Base-by-base conservation (phyloP, 2,113 vertebrate genomes). In the Stigmatopora nigra region DNA sequence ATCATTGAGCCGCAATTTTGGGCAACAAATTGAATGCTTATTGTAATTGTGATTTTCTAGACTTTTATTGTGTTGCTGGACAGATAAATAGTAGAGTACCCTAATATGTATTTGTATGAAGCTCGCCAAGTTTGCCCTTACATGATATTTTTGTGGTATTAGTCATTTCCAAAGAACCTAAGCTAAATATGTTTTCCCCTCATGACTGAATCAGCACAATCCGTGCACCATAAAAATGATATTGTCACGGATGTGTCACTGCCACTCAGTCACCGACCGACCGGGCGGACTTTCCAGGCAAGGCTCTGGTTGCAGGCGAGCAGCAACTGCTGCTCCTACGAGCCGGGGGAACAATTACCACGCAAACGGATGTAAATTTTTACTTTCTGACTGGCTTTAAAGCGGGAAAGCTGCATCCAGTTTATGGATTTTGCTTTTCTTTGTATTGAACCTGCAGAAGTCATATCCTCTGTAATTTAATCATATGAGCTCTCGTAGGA, bases 291-390 rank as follows among this genome's bases (percentile, higher is more conserved):
- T 53, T 53, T 53, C 51, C 51, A 19, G 51, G 49, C 51, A 19
- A 19, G 49, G 19, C 49, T 52, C n/a, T 11, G 49, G 49, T 52
- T 12, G n/a, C n/a, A 20, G 49, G 7, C n/a, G n/a, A 52, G 49
- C 49, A 20, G 49, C 19, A 52, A 52, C 5, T 20, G 47, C 15
- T 17, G 48, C 48, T 51, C 17, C 48, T 19, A 17, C 9, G 51
- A 53, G 51, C 19, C 51, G n/a, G 11, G 51, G 51, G 51, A 53
- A 53, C 51, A 20, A 53, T 53, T 53, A 53, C 19, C 51, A 53
- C 9, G 51, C 51, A 53, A 53, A 22, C 51, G 51, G 51, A 53
- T 53, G 51, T 53, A 53, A 53, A 53, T 22, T 22, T 53, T 22
- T 53, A 53, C 20, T 53, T 53, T 52, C 49, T 19, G 49, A 52